Percentiles rank a stretch among this genome's conserved stretches.
phyloP scores from a whole-genome alignment of 2,888 invertebrate genomes.

The Drosophila aldrichi region DNA sequence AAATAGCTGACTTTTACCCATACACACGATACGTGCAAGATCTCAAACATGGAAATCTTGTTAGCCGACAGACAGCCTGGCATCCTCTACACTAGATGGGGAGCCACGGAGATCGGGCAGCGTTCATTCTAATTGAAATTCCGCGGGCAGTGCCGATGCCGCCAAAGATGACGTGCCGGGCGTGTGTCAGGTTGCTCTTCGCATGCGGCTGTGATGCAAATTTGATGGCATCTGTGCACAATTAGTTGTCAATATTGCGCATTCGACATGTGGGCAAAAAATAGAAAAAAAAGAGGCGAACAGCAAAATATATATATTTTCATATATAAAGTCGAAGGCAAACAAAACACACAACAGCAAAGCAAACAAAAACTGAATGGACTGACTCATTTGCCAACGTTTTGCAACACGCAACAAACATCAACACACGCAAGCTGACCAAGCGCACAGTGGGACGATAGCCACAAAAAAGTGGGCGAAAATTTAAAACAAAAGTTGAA shows the following conservation, averaged over 20 bases:
- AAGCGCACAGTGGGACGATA: constrained; percentile 51
- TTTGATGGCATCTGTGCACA: constrained; percentile 78
- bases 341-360: constrained; percentile 35
- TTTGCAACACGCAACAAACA: constrained; percentile 76
- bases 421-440: constrained; percentile 70
- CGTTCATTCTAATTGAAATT: constrained; percentile 72
- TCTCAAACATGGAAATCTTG: constrained; percentile 72
- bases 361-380: constrained; percentile 61
- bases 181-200: constrained; percentile 13
- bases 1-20: constrained; percentile 45
- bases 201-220: constrained; percentile 67
- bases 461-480: too few species aligned
- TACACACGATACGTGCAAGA: constrained; percentile 46
- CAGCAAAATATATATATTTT: constrained; percentile 5
- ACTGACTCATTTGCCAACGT: constrained; percentile 75
- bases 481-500: neutral
- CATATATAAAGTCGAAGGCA: constrained; percentile 3
- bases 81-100: constrained; percentile 39
- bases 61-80: constrained; percentile 54
- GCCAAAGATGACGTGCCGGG: constrained; percentile 31
- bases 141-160: constrained; percentile 43
- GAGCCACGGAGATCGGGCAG: constrained; percentile 31
- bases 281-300: neutral
- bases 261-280: constrained; percentile 64
- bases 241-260: constrained; percentile 77